A percentile compares a stretch with the other conserved stretches of the same genome.
These are phyloP conservation scores for Rhyacophila evoluta DNA, from an alignment of 2,888 invertebrate genomes.

Conservation along the genomic window DNA sequence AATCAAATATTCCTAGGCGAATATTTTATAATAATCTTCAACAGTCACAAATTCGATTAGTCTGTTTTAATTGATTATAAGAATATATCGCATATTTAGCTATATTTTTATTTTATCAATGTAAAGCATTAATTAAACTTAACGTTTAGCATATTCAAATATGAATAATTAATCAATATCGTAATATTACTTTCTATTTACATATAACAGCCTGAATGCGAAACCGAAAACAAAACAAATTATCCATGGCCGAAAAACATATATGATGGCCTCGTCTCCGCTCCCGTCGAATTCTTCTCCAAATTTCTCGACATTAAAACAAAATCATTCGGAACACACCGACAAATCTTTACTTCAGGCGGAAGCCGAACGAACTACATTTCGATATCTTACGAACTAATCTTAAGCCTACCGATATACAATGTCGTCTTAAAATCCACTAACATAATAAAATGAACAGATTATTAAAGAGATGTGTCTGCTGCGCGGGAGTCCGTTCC, in stretches of 20 bases:
- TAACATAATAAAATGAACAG: conserved; percentile 13
- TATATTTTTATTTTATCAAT: conserved; percentile 41
- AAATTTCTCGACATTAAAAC: conserved; percentile 17
- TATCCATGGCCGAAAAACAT: conserved; percentile 70
- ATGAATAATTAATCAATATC: conserved; percentile 40
- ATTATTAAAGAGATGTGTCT: neutral
- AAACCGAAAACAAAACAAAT: conserved; percentile 59
- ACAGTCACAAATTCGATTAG: conserved; percentile 16
- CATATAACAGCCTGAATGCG: conserved; percentile 57
- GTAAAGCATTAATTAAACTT: conserved; percentile 43
- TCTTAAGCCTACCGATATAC: conserved; percentile 36
- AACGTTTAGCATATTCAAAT: conserved; percentile 35
- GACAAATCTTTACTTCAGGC: conserved; percentile 12
- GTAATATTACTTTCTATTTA: conserved; percentile 41
- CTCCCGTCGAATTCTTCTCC: conserved; percentile 1
- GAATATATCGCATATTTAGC: conserved; percentile 42
- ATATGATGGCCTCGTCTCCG: conserved; percentile 66
- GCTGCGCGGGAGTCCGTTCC: neutral
- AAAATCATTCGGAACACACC: conserved; percentile 25
- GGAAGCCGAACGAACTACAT: conserved; percentile 23
- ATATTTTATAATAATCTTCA: conserved; percentile 14
- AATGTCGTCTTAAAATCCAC: conserved; percentile 20
- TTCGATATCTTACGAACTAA: conserved; percentile 32
- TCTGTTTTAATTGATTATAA: conserved; percentile 32
- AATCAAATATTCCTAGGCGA: conserved; percentile 19